Base-by-base conservation (phyloP, 2,888 invertebrate species). In the Drosophila acutilabella region DNA sequence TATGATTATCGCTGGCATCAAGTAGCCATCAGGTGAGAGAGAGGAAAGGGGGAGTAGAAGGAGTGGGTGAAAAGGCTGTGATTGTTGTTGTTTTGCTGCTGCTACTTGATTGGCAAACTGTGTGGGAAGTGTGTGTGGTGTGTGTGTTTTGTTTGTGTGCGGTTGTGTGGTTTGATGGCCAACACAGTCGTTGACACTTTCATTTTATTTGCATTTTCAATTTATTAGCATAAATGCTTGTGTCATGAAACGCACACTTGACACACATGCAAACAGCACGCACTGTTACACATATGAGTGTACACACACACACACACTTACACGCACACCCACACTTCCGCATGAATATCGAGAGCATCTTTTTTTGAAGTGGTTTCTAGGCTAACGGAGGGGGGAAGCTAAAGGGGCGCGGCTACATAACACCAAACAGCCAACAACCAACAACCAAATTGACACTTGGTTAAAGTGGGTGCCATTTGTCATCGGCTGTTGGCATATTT, bases 1-100 rank as follows among this genome's bases (percentile, higher is more conserved):
- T 92, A 91, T 88, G 92, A 92, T 89, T 91, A 91, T 84, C 92
- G 90, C 65, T 92, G 92, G 92, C 92, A 92, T 91, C 92, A 92
- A 90, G 91, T 92, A 84, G 91, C 92, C 78, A 91, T 92, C 88
- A 92, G 92, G 92, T 92, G 85, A 87, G 91, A 68, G 36, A 18
- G 91, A 67, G 23, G 11, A 4, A 33, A 89, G n/a, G 2, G 50
- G 8, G 6, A 36, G 23, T 13, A 4, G 7, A 42, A 8, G 2
- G 33, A 26, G 44, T 23, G 4, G 7, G 48, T 14, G 38, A 48
- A 30, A 30, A 45, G 44, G 45, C 33, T 54, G n/a, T 54, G 56
- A 20, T 57, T 47, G 41, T 40, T 56, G 23, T 52, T 52, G 23
- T 23, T 64, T 48, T 44, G 64, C 41, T 44, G 33, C 52, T 18